Conservation (phyloP, 2,888 invertebrate genomes). For the Drosophila anceps region DNA sequence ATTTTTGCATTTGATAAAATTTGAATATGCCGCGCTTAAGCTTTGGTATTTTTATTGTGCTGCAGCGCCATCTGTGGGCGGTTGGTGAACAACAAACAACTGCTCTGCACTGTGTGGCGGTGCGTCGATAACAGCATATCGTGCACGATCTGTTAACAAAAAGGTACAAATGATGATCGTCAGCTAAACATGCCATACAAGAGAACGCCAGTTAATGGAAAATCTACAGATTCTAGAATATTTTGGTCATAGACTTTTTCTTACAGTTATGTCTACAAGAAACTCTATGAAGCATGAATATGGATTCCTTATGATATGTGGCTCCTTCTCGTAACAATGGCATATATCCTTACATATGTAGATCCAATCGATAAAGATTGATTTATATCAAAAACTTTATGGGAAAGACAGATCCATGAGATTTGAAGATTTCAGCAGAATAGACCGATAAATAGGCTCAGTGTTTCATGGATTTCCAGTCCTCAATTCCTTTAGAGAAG, state of each 20-base stretch:
- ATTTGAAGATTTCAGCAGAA: neutral
- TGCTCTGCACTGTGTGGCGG: neutral
- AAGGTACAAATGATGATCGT: neutral
- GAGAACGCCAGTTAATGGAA: too few species aligned
- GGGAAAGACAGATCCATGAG: neutral
- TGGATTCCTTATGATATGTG: neutral
- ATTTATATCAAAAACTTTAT: neutral
- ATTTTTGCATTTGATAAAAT: neutral
- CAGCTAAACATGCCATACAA: too few species aligned
- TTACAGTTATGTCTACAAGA: too few species aligned
- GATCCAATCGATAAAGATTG: neutral
- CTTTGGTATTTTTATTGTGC: neutral
- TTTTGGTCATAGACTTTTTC: too few species aligned
- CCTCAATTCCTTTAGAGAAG: neutral
- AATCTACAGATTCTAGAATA: too few species aligned
- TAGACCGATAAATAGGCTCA: neutral
- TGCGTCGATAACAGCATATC: neutral
- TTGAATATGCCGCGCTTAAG: neutral
- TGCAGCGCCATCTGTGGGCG: conserved; percentile 8
- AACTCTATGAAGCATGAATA: neutral
- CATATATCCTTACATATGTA: neutral
- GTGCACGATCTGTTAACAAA: neutral
- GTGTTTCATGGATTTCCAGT: neutral
- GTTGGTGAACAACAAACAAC: neutral
- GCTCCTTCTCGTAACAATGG: neutral